A percentile compares a stretch with the other conserved stretches of the same genome.
Evolutionary conservation across 2,888 invertebrate species (phyloP).

Genomic region (Apamea epomidion): DNA sequence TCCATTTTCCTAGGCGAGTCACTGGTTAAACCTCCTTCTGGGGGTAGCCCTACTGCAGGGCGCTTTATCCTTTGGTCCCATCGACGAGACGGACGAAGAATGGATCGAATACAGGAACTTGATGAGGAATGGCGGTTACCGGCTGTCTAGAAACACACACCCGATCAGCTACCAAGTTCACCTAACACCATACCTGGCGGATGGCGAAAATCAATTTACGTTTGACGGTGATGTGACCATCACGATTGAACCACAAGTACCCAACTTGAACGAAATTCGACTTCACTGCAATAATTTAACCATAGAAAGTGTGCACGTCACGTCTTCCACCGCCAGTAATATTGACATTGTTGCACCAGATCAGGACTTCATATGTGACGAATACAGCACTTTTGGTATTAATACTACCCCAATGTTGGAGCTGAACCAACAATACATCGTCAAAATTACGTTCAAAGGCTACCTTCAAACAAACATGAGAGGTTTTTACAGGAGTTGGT

Average conservation of each 20-base stretch:
- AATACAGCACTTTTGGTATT: slow-evolving; percentile 79
- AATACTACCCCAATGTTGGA: slow-evolving; percentile 66
- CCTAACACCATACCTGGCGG: slow-evolving; percentile 86
- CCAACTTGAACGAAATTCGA: slow-evolving; percentile 75
- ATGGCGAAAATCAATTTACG: slow-evolving; percentile 72
- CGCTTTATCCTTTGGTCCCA: slow-evolving; percentile 76
- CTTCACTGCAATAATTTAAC: slow-evolving; percentile 84
- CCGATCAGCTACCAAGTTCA: slow-evolving; percentile 90
- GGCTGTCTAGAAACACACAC: slow-evolving; percentile 85
- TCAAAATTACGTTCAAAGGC: slow-evolving; percentile 92
- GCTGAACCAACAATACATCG: slow-evolving; percentile 86
- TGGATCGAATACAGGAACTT: slow-evolving; percentile 77
- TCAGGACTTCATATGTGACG: slow-evolving; percentile 75
- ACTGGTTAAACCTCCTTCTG: slow-evolving; percentile 78
- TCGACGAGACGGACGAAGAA: slow-evolving; percentile 80
- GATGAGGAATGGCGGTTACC: slow-evolving; percentile 79
- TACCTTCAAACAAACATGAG: slow-evolving; percentile 93
- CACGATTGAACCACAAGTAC: slow-evolving; percentile 66
- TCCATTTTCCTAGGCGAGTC: slow-evolving; percentile 71
- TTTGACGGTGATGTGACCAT: slow-evolving; percentile 86
- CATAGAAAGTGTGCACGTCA: slow-evolving; percentile 81
- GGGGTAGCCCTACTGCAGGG: slow-evolving; percentile 79
- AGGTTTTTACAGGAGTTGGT: slow-evolving; percentile 92
- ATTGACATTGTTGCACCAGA: slow-evolving; percentile 66
- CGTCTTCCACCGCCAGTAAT: slow-evolving; percentile 7